Base-by-base conservation (phyloP, 2,113 vertebrate genomes). In the Cichladusa arquata region DNA sequence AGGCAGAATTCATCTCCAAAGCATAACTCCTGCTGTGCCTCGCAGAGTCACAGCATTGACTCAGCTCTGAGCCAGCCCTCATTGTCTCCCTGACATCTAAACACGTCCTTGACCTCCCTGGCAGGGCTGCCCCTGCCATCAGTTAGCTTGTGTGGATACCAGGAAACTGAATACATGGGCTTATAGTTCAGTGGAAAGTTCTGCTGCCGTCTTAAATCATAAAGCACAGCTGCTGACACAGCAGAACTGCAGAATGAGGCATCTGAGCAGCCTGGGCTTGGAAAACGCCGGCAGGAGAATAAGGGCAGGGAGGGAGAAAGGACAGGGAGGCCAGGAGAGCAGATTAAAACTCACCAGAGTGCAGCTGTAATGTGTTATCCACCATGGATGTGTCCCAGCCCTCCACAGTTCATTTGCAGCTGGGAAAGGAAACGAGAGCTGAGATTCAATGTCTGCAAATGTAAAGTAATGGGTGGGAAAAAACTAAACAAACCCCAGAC, bases 171-270 rank as follows among this genome's bases (percentile, higher is more conserved):
- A 92, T 79, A 91, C 88, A 60, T 0, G 29, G 58, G 74, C 64
- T 95, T 89, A 84, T 5, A 89, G 90, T 29, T 85, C 90, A 95
- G 92, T 95, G 92, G 92, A 96, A 96, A 93, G 95, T 93, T 97
- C 79, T 96, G 71, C 79, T 74, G 91, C 74, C 4, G 1, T 57
- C 90, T 93, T 86, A 96, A 94, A 94, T 95, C 93, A 94, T 64
- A 90, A 94, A 93, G 89, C 78, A 64, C 69, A 77, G 88, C 92
- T 95, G 93, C 93, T 97, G 94, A 95, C 81, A 36, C 93, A 89
- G 94, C 95, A 97, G 60, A 92, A 81, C 82, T 89, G 81, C 93
- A 86, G 79, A 71, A 66, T 12, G 48, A 94, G 81, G 50, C 67
- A 60, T 67, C 81, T 53, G 88, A 92, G 87, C 81, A 83, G 62